Base-by-base conservation (phyloP, 2,797 vertebrate genomes). In the Spondyliosoma cantharus region DNA sequence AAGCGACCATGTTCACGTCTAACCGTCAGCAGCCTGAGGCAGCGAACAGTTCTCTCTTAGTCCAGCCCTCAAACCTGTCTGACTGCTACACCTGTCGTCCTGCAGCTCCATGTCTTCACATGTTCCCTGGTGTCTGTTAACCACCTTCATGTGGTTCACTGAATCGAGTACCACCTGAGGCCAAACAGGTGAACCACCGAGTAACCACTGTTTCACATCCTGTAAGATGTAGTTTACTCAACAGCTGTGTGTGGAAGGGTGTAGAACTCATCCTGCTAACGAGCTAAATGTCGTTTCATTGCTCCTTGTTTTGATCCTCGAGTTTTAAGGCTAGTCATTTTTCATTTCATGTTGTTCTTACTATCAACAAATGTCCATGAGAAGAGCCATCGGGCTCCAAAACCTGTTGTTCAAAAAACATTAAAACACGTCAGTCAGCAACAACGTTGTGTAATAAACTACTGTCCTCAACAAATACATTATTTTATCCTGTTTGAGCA, bases 71-170 rank as follows among this genome's bases (percentile, higher is more conserved):
- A 75, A 84, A 91, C 84, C 88, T 3, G 89, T 79, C 81, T 22
- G 74, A 78, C 78, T 11, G 76, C 89, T 85, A 53, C 81, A 87
- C 86, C 87, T 86, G 87, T 80, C 9, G 2, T 64, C 73, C 45
- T 64, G 58, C 67, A 7, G 58, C 59, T 14, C 64, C 64, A 1
- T 7, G 83, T 69, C 77, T 5, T 15, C 11, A 74, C 91, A 72
- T 1, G 80, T 57, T 69, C 37, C 6, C 45, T 50, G 12, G 58
- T 20, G 3, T 25, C 7, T 25, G 16, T 43, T 32, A 12, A 4
- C 6, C 59, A 43, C 45, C 9, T 37, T 76, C 13, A 29, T 58
- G 71, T 48, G 50, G 58, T 62, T 29, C 29, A 45, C 53, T 0
- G 27, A 48, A 14, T n/a, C 48, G 56, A 24, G 2, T 42, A n/a